A percentile compares a stretch with the other conserved stretches of the same genome.
Evolutionary conservation across 2,113 vertebrate species (phyloP).

Genomic region (Tupaia tana): DNA sequence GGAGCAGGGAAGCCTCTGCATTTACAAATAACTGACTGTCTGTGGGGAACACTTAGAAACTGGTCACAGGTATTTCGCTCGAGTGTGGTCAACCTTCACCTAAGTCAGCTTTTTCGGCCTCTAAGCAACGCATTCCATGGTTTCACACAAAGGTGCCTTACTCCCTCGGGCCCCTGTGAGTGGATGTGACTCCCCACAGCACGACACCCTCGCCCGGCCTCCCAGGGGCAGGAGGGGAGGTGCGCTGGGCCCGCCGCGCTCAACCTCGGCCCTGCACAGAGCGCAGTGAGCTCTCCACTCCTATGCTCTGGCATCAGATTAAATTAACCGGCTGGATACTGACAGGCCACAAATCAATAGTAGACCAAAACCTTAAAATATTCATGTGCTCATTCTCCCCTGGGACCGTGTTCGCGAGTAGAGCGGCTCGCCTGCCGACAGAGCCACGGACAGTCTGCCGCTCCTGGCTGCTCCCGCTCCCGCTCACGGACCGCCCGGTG

Average conservation of each 20-base stretch:
- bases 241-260: too few species aligned
- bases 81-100: too few species aligned
- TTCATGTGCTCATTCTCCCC: not conserved
- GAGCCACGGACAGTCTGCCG: too few species aligned
- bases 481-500: too few species aligned
- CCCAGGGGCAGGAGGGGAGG: too few species aligned
- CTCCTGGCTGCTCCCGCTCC: too few species aligned
- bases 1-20: fast-evolving
- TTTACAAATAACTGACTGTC: not conserved
- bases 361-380: conserved; percentile 38
- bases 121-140: not conserved
- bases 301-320: conserved; percentile 31
- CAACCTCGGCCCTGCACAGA: not conserved
- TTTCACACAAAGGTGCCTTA: not conserved
- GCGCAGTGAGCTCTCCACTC: not conserved
- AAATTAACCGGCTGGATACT: conserved; percentile 57
- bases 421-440: not conserved
- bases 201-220: too few species aligned
- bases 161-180: not conserved
- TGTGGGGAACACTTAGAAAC: not conserved
- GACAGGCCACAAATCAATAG: conserved; percentile 73
- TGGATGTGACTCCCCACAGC: not conserved
- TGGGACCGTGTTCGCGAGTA: not conserved
- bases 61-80: too few species aligned
- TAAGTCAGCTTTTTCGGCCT: not conserved